Evolutionary conservation across 2,888 invertebrate species (phyloP).

Genomic region (Teinopalpus imperialis): DNA sequence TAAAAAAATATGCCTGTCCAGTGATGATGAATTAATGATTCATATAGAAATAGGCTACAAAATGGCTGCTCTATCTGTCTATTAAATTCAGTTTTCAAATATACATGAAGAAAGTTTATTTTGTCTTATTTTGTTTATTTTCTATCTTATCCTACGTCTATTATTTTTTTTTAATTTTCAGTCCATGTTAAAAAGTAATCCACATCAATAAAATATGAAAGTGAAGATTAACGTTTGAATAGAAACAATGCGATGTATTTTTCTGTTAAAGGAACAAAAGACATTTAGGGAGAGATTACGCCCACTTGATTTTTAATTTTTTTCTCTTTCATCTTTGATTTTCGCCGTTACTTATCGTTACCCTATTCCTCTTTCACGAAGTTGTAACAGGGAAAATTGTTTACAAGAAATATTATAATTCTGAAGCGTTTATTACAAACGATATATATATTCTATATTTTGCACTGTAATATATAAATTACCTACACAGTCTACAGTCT

Average conservation of each 20-base stretch:
- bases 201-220: constrained; percentile 1
- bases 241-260: constrained; percentile 10
- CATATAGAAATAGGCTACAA: no score
- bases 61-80: no score
- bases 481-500: no score
- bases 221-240: constrained; percentile 1
- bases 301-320: constrained; percentile 12
- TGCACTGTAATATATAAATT: no score
- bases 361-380: background rate
- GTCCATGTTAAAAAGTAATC: background rate
- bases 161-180: background rate
- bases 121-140: no score
- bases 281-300: constrained; percentile 11
- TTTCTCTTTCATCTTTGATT: constrained; percentile 16
- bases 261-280: constrained; percentile 4
- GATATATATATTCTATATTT: no score
- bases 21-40: no score
- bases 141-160: no score
- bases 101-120: no score
- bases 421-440: no score
- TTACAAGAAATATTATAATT: background rate
- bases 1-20: no score
- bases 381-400: background rate
- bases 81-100: no score
- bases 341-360: background rate